Evolutionary conservation across 2,888 invertebrate genomes (phyloP).

Genomic region (Yponomeuta cagnagella): DNA sequence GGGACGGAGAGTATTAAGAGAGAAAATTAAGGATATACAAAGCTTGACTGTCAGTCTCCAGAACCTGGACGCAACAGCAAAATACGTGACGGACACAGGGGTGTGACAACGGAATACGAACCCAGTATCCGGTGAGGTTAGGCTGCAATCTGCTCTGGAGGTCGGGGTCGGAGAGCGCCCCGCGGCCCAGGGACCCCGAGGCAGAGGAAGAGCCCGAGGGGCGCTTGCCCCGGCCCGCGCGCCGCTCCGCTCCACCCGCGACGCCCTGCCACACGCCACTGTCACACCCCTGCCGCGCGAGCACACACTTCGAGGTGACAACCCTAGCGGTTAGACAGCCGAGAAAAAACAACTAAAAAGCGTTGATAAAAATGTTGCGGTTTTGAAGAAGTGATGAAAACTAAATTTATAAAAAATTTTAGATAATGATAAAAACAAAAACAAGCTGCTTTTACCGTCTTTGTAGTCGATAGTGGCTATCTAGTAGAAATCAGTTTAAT

Average conservation of each 20-base stretch:
- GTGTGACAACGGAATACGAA: conserved; percentile 39
- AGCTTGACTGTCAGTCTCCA: background rate
- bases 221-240: conserved; percentile 45
- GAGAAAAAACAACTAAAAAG: background rate
- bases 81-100: conserved; percentile 16
- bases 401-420: background rate
- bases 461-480: no score
- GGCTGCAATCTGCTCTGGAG: conserved; percentile 57
- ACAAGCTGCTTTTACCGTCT: no score
- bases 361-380: background rate
- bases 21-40: background rate
- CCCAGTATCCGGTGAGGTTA: conserved; percentile 60
- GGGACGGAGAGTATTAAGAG: background rate
- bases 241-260: conserved; percentile 45
- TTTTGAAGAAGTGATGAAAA: background rate
- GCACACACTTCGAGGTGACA: conserved; percentile 27
- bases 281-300: conserved; percentile 29
- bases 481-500: no score
- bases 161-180: conserved; percentile 64
- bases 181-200: conserved; percentile 52
- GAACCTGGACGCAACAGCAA: background rate
- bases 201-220: conserved; percentile 34
- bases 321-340: background rate
- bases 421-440: no score
- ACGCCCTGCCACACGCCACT: conserved; percentile 37